A percentile compares a stretch with the other conserved stretches of the same genome.
phyloP scores from a whole-genome alignment of 2,888 invertebrate species.

The Cantharis rustica region DNA sequence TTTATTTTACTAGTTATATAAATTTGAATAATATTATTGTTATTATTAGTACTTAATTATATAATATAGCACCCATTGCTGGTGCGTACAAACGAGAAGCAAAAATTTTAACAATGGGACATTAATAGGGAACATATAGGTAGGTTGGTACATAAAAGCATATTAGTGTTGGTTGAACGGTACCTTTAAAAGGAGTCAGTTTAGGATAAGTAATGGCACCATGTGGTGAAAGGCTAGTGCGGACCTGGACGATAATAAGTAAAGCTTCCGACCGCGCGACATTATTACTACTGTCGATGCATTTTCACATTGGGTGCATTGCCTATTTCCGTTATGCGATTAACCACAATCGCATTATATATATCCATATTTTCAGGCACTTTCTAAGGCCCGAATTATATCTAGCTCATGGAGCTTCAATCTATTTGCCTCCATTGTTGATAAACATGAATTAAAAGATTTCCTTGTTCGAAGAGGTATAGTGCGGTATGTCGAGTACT shows the following conservation, averaged over 20 bases:
- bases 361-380: constrained; percentile 39
- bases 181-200: constrained; percentile 53
- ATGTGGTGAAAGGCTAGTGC: constrained; percentile 46
- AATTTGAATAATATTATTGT: not conserved
- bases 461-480: constrained; percentile 5
- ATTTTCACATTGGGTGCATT: constrained; percentile 53
- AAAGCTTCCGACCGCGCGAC: constrained; percentile 41
- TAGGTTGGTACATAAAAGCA: constrained; percentile 42
- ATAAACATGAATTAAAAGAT: constrained; percentile 44
- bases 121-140: constrained; percentile 15
- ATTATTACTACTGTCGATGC: constrained; percentile 47
- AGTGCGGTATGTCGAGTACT: not conserved
- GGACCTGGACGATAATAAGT: constrained; percentile 42
- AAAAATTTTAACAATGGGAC: not conserved
- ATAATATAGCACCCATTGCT: not conserved
- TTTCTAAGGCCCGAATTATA: constrained; percentile 36
- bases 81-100: not conserved
- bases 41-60: too few species aligned
- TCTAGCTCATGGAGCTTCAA: constrained; percentile 34
- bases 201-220: constrained; percentile 57
- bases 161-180: constrained; percentile 53
- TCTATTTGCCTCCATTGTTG: constrained; percentile 38
- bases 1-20: not conserved
- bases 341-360: constrained; percentile 56
- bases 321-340: constrained; percentile 54